A percentile compares a stretch with the other conserved stretches of the same genome.
Conservation (phyloP, 2,113 vertebrate genomes). For the Ginglymostoma cirratum region DNA sequence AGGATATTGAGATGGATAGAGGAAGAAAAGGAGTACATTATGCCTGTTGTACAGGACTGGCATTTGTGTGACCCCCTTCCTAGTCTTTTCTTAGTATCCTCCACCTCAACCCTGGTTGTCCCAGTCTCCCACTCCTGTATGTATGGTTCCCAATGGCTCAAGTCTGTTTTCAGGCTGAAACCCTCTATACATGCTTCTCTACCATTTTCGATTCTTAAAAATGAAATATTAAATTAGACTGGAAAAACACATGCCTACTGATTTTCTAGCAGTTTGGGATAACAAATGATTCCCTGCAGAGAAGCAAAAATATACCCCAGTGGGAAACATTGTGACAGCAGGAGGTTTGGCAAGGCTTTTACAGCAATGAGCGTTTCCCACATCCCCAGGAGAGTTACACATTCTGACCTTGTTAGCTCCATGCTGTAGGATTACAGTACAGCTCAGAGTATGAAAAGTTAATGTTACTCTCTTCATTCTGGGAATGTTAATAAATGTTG, state of each 20-base stretch:
- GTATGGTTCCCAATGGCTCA: background rate
- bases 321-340: background rate
- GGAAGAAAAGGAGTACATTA: too few species aligned
- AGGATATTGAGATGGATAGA: too few species aligned
- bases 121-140: background rate
- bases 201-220: background rate
- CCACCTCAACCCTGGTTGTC: background rate
- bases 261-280: background rate
- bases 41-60: too few species aligned
- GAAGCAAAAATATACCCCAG: background rate
- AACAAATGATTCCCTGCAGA: slow-evolving; percentile 12
- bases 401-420: slow-evolving; percentile 5
- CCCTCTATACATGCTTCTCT: background rate
- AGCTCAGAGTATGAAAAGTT: background rate
- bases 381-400: background rate
- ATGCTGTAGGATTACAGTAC: background rate
- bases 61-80: background rate
- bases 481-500: background rate
- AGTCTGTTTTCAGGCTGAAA: background rate
- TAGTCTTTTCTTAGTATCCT: background rate
- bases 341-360: background rate
- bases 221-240: slow-evolving; percentile 26
- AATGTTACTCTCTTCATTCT: background rate
- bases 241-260: background rate
- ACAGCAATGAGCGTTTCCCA: background rate